Evolutionary conservation across 2,888 invertebrate genomes (phyloP).

Genomic region (Phrixothrix hirtus): DNA sequence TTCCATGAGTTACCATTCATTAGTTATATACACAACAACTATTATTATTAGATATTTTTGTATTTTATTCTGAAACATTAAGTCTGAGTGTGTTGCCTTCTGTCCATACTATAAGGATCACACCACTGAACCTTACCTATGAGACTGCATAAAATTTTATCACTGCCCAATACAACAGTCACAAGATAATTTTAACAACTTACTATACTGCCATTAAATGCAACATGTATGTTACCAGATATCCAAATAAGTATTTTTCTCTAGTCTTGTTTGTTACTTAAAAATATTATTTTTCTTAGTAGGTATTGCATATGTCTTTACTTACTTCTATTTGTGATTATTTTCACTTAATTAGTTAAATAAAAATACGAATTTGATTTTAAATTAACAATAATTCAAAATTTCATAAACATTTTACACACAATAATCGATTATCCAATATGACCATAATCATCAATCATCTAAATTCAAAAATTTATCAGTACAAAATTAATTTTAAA

Average conservation of each 20-base stretch:
- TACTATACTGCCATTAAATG: constrained; percentile 24
- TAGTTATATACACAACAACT: constrained; percentile 17
- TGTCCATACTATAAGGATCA: constrained; percentile 44
- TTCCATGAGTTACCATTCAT: constrained; percentile 34
- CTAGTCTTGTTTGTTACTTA: constrained; percentile 32
- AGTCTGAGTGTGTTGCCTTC: constrained; percentile 60
- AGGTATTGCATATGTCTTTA: constrained; percentile 17
- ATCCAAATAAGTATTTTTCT: constrained; percentile 27
- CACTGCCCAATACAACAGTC: constrained; percentile 35
- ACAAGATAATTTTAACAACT: constrained; percentile 10
- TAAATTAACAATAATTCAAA: background rate
- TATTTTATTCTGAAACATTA: constrained; percentile 53
- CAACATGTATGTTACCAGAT: constrained; percentile 30
- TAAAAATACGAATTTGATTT: background rate
- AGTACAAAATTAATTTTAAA: too few species aligned
- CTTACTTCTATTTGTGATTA: constrained; percentile 19
- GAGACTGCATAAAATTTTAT: constrained; percentile 31
- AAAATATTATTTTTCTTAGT: constrained; percentile 24
- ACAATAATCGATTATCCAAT: too few species aligned
- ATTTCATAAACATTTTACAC: background rate
- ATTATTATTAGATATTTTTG: constrained; percentile 33
- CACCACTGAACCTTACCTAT: constrained; percentile 38
- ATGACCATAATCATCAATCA: too few species aligned
- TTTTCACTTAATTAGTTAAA: constrained; percentile 18
- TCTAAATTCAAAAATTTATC: too few species aligned